Evolutionary conservation across 2,113 vertebrate genomes (phyloP), one percentile per base, ranked within the genome.

Genomic region (Hemicordylus capensis): DNA sequence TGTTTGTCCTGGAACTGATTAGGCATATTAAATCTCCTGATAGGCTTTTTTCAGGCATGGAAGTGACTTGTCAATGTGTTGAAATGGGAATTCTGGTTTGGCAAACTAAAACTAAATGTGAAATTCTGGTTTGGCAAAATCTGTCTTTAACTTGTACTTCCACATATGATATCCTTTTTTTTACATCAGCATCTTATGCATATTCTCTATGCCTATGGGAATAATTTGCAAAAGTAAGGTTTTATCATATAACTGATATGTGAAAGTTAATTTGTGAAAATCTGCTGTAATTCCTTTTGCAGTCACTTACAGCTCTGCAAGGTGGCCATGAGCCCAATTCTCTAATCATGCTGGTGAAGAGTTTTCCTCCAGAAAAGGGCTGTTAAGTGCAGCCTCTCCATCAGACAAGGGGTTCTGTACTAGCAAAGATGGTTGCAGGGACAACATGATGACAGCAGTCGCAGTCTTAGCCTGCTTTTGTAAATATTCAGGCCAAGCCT

Each of bases 191-290:
- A 24, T 82, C 90, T 83, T 58, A 46, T 4, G 3, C 89, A 86
- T 51, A 83, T 83, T 61, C 46, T 15, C 34, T 63, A 84, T 89
- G 82, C 81, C 75, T 61, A 84, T 75, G 76, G 81, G 80, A 67
- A 24, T 2, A 66, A 83, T 78, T 26, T 19, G 31, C 51, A 2
- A 61, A 37, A 69, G 72, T 87, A 79, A 10, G 91, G 84, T 89
- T 85, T 59, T 81, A 24, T 81, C 76, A 76, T 84, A 58, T 88
- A 54, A 85, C 88, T 94, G 95, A 88, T 56, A 31, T 95, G 93
- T 91, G 90, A 92, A 69, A 64, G 42, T 95, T 93, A 93, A 96
- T 96, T 95, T 83, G 26, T 94, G 90, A 93, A 94, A 93, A 77
- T 28, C 0, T 85, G 89, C 82, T 42, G 76, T 90, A 87, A 82